A percentile compares a stretch with the other conserved stretches of the same genome.
These are phyloP conservation scores for Philopedon plagiatum DNA, from an alignment of 2,888 invertebrate species.

Conservation along the genomic window DNA sequence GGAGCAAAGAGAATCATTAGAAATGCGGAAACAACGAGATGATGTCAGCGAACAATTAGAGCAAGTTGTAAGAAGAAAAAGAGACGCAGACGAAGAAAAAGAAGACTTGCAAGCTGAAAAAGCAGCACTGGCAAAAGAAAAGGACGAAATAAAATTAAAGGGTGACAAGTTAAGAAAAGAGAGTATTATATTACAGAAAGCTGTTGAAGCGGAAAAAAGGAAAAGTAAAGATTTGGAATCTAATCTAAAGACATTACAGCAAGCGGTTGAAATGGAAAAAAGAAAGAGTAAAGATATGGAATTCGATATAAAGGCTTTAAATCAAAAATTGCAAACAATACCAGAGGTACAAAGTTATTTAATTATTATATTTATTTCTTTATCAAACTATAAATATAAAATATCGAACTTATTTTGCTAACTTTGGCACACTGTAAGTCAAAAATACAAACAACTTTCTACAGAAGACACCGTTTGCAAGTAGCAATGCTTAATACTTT, in stretches of 20 bases:
- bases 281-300: conserved; percentile 28
- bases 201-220: conserved; percentile 28
- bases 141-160: conserved; percentile 17
- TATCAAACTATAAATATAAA: too few species aligned
- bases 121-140: conserved; percentile 11
- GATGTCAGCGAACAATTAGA: conserved; percentile 38
- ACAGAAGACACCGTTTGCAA: too few species aligned
- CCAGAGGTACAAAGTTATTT: conserved; percentile 7
- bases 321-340: conserved; percentile 5
- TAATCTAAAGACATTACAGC: conserved; percentile 33
- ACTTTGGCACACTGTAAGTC: too few species aligned
- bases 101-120: background rate
- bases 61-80: conserved; percentile 9
- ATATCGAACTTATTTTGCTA: too few species aligned
- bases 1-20: conserved; percentile 22
- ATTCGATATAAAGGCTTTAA: conserved; percentile 32
- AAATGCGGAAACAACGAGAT: conserved; percentile 41
- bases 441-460: too few species aligned
- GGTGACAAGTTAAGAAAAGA: conserved; percentile 32
- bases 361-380: background rate
- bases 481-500: too few species aligned
- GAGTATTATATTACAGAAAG: conserved; percentile 19
- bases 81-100: conserved; percentile 2
- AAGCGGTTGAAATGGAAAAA: conserved; percentile 28
- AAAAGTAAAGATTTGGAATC: conserved; percentile 26